Evolutionary conservation across 2,888 invertebrate genomes (phyloP).

Genomic region (Chromoteleia sp.): DNA sequence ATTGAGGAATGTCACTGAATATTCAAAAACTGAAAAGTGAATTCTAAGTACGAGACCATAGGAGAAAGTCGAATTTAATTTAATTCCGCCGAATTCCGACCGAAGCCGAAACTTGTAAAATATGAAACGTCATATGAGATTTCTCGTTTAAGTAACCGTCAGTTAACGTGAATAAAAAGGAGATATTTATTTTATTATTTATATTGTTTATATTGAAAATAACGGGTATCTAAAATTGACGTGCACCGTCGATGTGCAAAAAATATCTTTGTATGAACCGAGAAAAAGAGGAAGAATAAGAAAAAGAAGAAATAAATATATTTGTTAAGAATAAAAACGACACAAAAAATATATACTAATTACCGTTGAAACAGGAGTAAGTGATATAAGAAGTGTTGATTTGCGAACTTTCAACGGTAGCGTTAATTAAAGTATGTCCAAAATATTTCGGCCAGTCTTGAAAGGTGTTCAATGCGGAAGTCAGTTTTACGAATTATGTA

Average conservation of each 20-base stretch:
- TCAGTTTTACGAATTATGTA: not conserved
- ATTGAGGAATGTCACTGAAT: conserved; percentile 40
- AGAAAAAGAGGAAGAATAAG: not conserved
- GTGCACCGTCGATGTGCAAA: not conserved
- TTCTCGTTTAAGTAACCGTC: conserved; percentile 31
- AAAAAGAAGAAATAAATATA: not conserved
- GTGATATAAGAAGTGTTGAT: conserved; percentile 22
- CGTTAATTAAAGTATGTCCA: conserved; percentile 27
- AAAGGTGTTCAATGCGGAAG: conserved; percentile 4
- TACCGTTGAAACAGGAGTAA: not conserved
- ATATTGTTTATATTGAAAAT: not conserved
- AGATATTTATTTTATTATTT: conserved; percentile 14
- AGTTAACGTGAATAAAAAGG: not conserved
- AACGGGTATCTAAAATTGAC: conserved; percentile 11
- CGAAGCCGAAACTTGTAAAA: not conserved
- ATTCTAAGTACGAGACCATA: conserved; percentile 46
- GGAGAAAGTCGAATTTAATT: conserved; percentile 56
- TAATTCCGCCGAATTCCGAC: conserved; percentile 32
- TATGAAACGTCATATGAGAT: conserved; percentile 14
- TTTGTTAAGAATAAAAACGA: conserved; percentile 7
- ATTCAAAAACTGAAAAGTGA: conserved; percentile 48
- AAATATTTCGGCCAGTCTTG: conserved; percentile 30
- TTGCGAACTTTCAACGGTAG: not conserved
- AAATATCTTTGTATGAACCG: not conserved
- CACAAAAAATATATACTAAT: conserved; percentile 14